phyloP scores from a whole-genome alignment of 2,888 invertebrate genomes.

The Macrosoma leucophasiata region DNA sequence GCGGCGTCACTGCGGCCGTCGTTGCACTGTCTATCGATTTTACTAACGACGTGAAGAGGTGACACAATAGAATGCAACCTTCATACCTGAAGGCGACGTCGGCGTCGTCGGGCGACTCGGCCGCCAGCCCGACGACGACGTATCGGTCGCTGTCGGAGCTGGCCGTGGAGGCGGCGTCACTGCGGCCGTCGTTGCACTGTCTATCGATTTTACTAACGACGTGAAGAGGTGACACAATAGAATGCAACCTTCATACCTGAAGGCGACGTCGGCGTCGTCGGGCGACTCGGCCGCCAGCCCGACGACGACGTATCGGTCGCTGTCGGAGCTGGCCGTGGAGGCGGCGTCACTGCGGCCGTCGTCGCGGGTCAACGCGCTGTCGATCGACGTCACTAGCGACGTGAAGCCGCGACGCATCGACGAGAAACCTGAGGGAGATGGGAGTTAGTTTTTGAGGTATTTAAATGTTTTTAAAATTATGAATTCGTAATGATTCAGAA shows the following conservation, averaged over 20 bases:
- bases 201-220: constrained; percentile 88
- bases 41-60: constrained; percentile 88
- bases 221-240: constrained; percentile 91
- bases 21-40: constrained; percentile 87
- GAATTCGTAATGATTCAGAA: too few relatives aligned
- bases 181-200: constrained; percentile 83
- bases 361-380: constrained; percentile 84
- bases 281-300: constrained; percentile 80
- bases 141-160: constrained; percentile 93
- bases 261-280: constrained; percentile 82
- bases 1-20: constrained; percentile 82
- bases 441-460: too few relatives aligned
- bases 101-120: constrained; percentile 79
- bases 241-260: too few relatives aligned
- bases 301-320: constrained; percentile 88
- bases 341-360: constrained; percentile 82
- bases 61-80: constrained; percentile 84
- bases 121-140: constrained; percentile 82
- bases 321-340: constrained; percentile 92
- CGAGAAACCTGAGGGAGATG: constrained; percentile 72
- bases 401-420: constrained; percentile 90
- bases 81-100: constrained; percentile 70
- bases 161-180: constrained; percentile 82
- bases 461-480: too few relatives aligned
- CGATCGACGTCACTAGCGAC: constrained; percentile 88